Evolutionary conservation across 2,888 invertebrate species (phyloP).

Genomic region (Loripinus fragilis): DNA sequence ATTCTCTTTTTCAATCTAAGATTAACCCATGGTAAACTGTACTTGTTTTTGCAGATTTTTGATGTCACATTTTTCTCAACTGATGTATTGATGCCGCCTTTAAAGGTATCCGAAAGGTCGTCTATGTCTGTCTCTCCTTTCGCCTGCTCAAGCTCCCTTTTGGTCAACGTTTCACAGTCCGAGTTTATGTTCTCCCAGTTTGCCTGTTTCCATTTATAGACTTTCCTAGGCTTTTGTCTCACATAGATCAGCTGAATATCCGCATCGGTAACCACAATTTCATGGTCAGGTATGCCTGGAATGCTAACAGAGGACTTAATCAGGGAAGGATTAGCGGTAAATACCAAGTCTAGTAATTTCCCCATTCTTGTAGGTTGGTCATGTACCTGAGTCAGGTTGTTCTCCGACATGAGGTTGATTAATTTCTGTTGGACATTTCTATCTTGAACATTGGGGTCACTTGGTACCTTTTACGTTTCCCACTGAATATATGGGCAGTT

Average conservation of each 20-base stretch:
- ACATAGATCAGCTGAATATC: constrained; percentile 17
- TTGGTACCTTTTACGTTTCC: constrained; percentile 5
- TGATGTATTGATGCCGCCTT: neutral
- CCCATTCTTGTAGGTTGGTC: constrained; percentile 27
- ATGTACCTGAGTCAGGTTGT: constrained; percentile 39
- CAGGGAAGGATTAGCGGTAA: constrained; percentile 44
- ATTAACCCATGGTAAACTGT: constrained; percentile 20
- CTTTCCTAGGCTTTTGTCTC: constrained; percentile 17
- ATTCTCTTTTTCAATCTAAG: neutral
- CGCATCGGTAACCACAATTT: constrained; percentile 40
- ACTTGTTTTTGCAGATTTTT: no score
- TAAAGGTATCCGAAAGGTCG: neutral
- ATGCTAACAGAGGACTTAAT: constrained; percentile 43
- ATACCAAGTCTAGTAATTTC: constrained; percentile 37
- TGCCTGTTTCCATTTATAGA: constrained; percentile 1
- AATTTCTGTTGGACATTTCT: constrained; percentile 34
- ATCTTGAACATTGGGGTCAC: constrained; percentile 19
- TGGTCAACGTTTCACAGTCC: neutral
- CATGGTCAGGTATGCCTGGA: constrained; percentile 48
- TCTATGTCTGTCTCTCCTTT: neutral
- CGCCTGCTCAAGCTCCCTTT: neutral
- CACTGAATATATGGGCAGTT: constrained; percentile 49
- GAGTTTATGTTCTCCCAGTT: constrained; percentile 3
- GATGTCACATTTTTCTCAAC: neutral
- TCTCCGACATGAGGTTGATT: constrained; percentile 12